phyloP scores from a whole-genome alignment of 1,140 invertebrate species.

The Formica selysi region DNA sequence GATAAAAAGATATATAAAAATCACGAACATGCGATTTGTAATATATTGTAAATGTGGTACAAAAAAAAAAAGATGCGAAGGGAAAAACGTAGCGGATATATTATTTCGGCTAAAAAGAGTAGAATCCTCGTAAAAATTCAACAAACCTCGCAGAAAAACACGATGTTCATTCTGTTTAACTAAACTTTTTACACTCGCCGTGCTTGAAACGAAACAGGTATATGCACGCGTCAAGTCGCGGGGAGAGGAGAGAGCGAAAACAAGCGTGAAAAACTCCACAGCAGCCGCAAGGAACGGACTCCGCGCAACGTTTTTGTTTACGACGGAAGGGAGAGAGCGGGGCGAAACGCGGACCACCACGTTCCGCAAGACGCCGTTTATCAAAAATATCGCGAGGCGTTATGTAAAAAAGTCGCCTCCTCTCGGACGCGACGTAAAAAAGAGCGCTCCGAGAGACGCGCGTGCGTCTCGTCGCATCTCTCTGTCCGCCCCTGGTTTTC shows the following conservation, averaged over 20 bases:
- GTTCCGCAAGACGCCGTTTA: neutral
- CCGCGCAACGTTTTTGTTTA: neutral
- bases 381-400: neutral
- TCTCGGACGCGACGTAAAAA: neutral
- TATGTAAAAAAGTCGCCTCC: too few relatives aligned
- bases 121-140: neutral
- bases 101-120: neutral
- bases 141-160: conserved; percentile 13
- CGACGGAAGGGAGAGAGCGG: neutral
- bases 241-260: neutral
- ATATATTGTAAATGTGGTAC: neutral
- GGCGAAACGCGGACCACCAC: neutral
- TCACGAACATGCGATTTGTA: neutral
- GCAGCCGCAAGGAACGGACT: neutral
- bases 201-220: neutral
- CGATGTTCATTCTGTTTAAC: neutral
- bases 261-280: neutral
- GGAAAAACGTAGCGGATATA: neutral
- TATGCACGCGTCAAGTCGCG: neutral
- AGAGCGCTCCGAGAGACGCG: neutral
- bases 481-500: conserved; percentile 79
- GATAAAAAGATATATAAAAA: neutral
- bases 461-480: conserved; percentile 9
- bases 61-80: neutral
- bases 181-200: neutral